Percentiles rank a stretch among this genome's conserved stretches.
Conservation (phyloP, 2,797 vertebrate species). For the Botia kubotai region DNA sequence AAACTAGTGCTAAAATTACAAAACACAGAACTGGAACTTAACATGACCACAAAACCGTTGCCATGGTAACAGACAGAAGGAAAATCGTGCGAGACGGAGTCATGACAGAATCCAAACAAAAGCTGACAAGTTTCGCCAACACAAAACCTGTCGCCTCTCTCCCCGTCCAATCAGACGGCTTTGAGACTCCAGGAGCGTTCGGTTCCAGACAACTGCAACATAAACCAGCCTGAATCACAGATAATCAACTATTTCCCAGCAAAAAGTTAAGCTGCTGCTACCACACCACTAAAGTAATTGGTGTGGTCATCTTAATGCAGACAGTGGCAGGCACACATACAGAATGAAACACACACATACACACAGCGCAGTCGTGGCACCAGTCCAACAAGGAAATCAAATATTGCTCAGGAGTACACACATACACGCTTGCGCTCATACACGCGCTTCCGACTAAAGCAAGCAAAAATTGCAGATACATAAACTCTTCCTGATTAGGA, state of each 20-base stretch:
- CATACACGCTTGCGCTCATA: not conserved
- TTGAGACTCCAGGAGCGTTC: constrained; percentile 48
- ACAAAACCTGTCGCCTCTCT: constrained; percentile 63
- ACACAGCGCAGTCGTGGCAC: constrained; percentile 32
- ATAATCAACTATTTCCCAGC: constrained; percentile 72
- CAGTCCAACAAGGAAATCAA: constrained; percentile 46
- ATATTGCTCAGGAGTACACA: constrained; percentile 43
- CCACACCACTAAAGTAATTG: constrained; percentile 70
- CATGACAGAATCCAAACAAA: constrained; percentile 71
- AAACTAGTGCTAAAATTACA: constrained; percentile 22
- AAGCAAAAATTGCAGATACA: constrained; percentile 21
- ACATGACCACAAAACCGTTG: constrained; percentile 64
- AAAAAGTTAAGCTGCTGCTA: constrained; percentile 72
- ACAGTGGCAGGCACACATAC: constrained; percentile 55
- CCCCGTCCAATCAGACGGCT: constrained; percentile 59
- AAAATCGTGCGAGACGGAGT: constrained; percentile 70
- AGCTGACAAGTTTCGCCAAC: constrained; percentile 70
- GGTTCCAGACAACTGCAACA: constrained; percentile 53
- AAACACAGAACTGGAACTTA: constrained; percentile 46
- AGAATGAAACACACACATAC: constrained; percentile 23
- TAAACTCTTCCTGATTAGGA: constrained; percentile 16
- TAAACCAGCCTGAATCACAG: constrained; percentile 60
- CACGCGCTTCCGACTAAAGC: constrained; percentile 11
- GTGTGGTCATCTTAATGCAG: constrained; percentile 66
- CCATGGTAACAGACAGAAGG: constrained; percentile 79